phyloP scores from a whole-genome alignment of 2,888 invertebrate genomes.

The Pandemis heparana region DNA sequence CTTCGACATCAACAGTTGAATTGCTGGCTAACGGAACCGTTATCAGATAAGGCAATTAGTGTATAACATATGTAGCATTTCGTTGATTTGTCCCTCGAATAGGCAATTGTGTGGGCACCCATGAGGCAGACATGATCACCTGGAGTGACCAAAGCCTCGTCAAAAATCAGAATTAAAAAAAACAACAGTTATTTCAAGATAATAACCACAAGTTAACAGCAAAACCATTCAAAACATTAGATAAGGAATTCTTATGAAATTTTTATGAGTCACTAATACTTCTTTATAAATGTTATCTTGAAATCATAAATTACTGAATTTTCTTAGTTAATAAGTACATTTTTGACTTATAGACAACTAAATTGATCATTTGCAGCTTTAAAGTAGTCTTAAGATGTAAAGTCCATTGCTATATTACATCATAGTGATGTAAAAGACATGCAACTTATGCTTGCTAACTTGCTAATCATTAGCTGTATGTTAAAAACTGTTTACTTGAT shows the following conservation, averaged over 20 bases:
- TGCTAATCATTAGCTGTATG: background rate
- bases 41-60: too few species aligned
- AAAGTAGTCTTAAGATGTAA: background rate
- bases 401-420: constrained; percentile 13
- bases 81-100: too few species aligned
- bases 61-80: too few species aligned
- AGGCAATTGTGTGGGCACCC: too few species aligned
- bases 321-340: background rate
- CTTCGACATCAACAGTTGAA: too few species aligned
- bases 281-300: background rate
- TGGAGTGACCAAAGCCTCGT: too few species aligned
- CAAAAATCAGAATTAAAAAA: too few species aligned
- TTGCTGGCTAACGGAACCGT: too few species aligned
- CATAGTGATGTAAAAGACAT: constrained; percentile 6
- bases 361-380: background rate
- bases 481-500: background rate
- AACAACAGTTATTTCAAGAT: background rate
- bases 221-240: background rate
- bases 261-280: background rate
- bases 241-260: background rate
- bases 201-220: background rate
- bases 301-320: background rate
- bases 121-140: too few species aligned
- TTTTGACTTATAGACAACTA: background rate
- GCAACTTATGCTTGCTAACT: background rate